Base-by-base conservation (phyloP, 2,113 vertebrate species). In the Peromyscus californicus region DNA sequence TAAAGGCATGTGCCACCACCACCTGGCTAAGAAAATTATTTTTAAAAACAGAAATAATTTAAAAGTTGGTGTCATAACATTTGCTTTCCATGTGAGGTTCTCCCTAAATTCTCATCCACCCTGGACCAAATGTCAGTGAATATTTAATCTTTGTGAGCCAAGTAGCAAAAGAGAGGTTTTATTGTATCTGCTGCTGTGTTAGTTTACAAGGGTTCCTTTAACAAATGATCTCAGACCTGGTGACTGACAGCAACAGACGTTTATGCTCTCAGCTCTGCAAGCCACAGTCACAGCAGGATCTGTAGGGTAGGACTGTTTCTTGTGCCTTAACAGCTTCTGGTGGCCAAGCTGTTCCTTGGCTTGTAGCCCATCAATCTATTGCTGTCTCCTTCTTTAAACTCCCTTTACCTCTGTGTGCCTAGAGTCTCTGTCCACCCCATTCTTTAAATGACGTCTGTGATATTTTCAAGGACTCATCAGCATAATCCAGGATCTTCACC, bases 31-130 rank as follows among this genome's bases (percentile, higher is more conserved):
- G 80, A 90, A 90, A 26, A 26, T 79, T 75, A 88, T 85, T 94
- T 82, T 12, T 26, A n/a, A 89, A 75, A 45, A 45, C 72, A 61
- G 89, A 92, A 48, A 5, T 57, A 42, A 93, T 69, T 89, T 74
- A 82, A 93, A 85, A 82, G 63, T n/a, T 21, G 4, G 79, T n/a
- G 61, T 82, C 16, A 78, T 82, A 91, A 54, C 26, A 67, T 87
- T 93, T 95, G 26, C 29, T 67, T 91, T 24, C 8, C 33, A 19
- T 26, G 39, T 54, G 69, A 80, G 89, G 24, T 93, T 59, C 54
- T 91, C 12, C 51, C 45, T 92, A 92, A 94, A 75, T 79, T 92
- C 61, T 90, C 83, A 91, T 19, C 10, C 33, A 69, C 39, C 61
- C 39, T 65, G 21, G 31, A 54, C 22, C 31, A 82, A 95, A 75